Evolutionary conservation across 2,113 vertebrate species (phyloP), one percentile per base, ranked within the genome.

Genomic region (Cyanoramphus novaezelandiae): DNA sequence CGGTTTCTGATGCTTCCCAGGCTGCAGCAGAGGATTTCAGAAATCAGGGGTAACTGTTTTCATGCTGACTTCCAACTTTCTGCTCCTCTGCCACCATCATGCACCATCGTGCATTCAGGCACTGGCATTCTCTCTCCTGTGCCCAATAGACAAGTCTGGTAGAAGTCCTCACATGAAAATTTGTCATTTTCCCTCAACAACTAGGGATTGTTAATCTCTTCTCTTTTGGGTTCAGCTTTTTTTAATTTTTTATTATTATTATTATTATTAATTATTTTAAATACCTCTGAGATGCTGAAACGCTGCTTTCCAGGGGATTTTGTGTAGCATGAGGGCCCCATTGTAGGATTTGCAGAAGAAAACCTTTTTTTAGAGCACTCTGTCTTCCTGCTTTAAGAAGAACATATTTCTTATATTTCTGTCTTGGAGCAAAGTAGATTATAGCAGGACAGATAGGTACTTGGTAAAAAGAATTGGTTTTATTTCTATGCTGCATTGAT

Each of bases 401-500:
- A 89, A 84, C 27, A 19, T 92, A 71, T 89, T 94, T 95, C 43
- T 80, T 82, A 17, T 76, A 68, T 71, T 93, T 91, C 62, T 91
- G 28, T 76, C 81, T 72, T 16, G 7, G 6, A 93, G 17, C 3
- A 87, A 91, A 85, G 74, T 71, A 83, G 49, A 71, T 92, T 88
- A 75, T 37, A 93, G 39, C 17, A 37, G 91, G 86, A 50, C 72
- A 91, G 86, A 92, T 44, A 94, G 50, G 50, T 93, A 75, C 49
- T 77, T 75, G 59, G 76, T 39, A 86, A 88, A 86, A 81, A 93
- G 13, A 86, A 91, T 60, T 88, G 71, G 94, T 96, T 94, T 96
- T 92, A 78, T 93, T 94, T 88, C 88, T 97, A 35, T 55, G 64
- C 77, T 95, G 60, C 52, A 94, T 93, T 93, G 94, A 82, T 94